Conservation (phyloP, 1,140 invertebrate species). For the silkworm (Bombyx mori) region DNA sequence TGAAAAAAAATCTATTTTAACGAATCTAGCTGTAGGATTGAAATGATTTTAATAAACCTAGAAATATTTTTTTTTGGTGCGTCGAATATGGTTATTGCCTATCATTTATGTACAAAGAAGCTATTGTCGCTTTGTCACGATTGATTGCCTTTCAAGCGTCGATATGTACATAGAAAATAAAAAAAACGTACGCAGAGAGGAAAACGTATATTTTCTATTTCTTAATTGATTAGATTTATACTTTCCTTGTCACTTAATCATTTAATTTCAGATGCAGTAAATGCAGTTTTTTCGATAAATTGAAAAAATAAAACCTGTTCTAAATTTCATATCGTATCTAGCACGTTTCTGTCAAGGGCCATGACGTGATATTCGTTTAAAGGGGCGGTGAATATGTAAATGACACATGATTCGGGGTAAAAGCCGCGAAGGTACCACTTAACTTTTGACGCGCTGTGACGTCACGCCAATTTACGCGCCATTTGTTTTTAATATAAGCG, state of each 20-base stretch:
- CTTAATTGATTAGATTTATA: too few species aligned
- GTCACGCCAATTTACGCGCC: slow-evolving; percentile 1
- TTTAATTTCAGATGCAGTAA: neutral
- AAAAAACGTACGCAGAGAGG: neutral
- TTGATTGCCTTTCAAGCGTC: too few species aligned
- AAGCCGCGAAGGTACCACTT: slow-evolving; percentile 6
- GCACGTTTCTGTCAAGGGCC: slow-evolving; percentile 1
- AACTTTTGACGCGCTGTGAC: slow-evolving; percentile 4
- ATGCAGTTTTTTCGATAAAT: neutral
- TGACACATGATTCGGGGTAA: slow-evolving; percentile 8
- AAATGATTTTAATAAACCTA: too few species aligned
- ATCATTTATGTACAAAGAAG: too few species aligned
- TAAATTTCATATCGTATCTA: slow-evolving; percentile 4
- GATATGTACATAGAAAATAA: neutral
- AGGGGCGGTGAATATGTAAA: slow-evolving; percentile 9
- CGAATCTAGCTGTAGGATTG: too few species aligned
- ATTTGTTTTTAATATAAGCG: neutral
- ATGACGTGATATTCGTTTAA: slow-evolving; percentile 3
- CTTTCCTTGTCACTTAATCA: neutral
- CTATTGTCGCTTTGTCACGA: too few species aligned
- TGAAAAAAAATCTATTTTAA: too few species aligned
- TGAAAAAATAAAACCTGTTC: neutral
- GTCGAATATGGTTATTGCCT: too few species aligned
- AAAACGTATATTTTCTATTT: too few species aligned
- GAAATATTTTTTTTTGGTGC: too few species aligned